Evolutionary conservation across 2,888 invertebrate genomes (phyloP).

Genomic region (Dicycla oo): DNA sequence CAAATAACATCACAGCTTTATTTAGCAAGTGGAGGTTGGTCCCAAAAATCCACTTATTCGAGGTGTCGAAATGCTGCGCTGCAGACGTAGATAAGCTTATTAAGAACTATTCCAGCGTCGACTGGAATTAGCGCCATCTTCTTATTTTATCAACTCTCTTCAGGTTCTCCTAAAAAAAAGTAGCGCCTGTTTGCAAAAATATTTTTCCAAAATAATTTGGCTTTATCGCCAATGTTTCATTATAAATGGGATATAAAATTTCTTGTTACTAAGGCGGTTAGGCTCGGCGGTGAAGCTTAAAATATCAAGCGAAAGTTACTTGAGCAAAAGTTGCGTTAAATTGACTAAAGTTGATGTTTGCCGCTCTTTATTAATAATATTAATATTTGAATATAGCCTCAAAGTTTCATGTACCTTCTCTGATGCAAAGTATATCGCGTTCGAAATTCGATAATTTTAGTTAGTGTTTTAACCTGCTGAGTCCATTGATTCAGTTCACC

Average conservation of each 20-base stretch:
- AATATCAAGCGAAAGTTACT: slow-evolving; percentile 40
- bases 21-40: slow-evolving; percentile 19
- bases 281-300: slow-evolving; percentile 31
- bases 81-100: slow-evolving; percentile 70
- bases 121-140: slow-evolving; percentile 58
- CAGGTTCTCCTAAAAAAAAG: slow-evolving; percentile 33
- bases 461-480: no score
- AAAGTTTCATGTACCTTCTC: not conserved
- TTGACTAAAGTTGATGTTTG: slow-evolving; percentile 29
- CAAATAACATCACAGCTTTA: slow-evolving; percentile 17
- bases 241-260: slow-evolving; percentile 34
- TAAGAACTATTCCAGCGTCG: slow-evolving; percentile 59
- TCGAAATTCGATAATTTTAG: not conserved
- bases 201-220: slow-evolving; percentile 16
- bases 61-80: slow-evolving; percentile 59
- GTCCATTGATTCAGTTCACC: not conserved
- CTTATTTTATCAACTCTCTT: slow-evolving; percentile 56
- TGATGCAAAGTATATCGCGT: not conserved
- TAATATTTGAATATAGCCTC: slow-evolving; percentile 1
- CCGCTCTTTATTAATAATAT: slow-evolving; percentile 23
- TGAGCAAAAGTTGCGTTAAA: slow-evolving; percentile 29
- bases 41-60: slow-evolving; percentile 52
- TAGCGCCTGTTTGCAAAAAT: slow-evolving; percentile 17
- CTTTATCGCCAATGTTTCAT: slow-evolving; percentile 23
- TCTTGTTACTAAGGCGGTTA: slow-evolving; percentile 27